phyloP scores from a whole-genome alignment of 1,140 invertebrate genomes.

The Aricia agestis region DNA sequence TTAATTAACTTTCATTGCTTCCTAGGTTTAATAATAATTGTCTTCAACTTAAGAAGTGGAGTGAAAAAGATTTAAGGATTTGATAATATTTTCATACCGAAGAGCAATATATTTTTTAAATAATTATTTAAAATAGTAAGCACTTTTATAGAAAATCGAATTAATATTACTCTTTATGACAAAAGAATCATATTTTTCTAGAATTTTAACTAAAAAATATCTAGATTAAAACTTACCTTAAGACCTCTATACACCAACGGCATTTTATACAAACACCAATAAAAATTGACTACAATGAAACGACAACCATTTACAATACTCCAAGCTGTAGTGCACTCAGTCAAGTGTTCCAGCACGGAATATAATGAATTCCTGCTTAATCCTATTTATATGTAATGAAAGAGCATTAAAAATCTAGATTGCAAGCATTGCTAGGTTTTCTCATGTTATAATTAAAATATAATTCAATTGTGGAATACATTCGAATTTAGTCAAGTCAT shows the following conservation, averaged over 20 bases:
- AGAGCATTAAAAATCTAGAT: not conserved
- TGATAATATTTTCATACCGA: too few relatives aligned
- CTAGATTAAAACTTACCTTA: not conserved
- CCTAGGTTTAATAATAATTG: not conserved
- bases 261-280: not conserved
- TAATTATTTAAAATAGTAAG: too few relatives aligned
- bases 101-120: too few relatives aligned
- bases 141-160: too few relatives aligned
- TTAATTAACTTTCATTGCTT: not conserved
- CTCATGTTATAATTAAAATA: not conserved
- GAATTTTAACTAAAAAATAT: too few relatives aligned
- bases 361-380: not conserved
- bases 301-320: not conserved
- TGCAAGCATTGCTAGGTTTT: not conserved
- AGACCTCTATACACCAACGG: not conserved
- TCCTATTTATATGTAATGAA: not conserved
- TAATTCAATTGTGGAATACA: not conserved
- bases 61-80: too few relatives aligned
- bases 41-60: too few relatives aligned
- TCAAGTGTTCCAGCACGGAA: not conserved
- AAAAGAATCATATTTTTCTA: too few relatives aligned
- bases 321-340: not conserved
- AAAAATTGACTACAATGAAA: not conserved
- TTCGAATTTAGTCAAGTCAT: too few relatives aligned
- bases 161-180: too few relatives aligned